Base-by-base conservation (phyloP, 2,113 vertebrate species). In the Petrocephalus zakoni region DNA sequence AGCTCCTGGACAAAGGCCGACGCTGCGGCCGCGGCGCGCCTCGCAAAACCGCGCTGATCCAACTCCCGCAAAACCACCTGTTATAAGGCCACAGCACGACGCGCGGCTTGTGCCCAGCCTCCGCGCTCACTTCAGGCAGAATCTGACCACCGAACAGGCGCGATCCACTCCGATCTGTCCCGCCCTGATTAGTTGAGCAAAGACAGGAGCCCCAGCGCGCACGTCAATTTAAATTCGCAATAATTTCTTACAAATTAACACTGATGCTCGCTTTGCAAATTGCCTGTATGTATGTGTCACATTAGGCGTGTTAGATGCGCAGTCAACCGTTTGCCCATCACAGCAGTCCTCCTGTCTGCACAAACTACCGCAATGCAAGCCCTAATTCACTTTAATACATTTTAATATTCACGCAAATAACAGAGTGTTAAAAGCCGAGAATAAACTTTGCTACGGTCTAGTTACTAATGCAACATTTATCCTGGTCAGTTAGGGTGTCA, bases 201-300 rank as follows among this genome's bases (percentile, higher is more conserved):
- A 37, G 72, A 78, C 72, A 78, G 5, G n/a, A 78, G 72, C 5
- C 72, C 72, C 72, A 78, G 72, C 72, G 72, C 72, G 72, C 17
- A 78, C 34, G 72, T 78, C 72, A 78, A 78, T 78, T 78, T 78
- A 78, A 78, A 78, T 78, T 78, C 72, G 29, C 29, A 21, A 78
- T 78, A 78, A 78, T 78, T 78, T 78, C 72, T 78, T 78, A 78
- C 72, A 78, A 78, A 78, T 78, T 42, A 78, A 78, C 72, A 42
- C 72, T 78, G 72, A 78, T 78, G 34, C n/a, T 78, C 72, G 17
- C 72, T 37, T 78, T 42, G 34, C 72, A 78, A 78, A 78, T 78
- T 42, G 72, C 72, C 72, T 42, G 72, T 78, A 78, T 42, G 72
- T 78, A 78, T 78, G 29, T 37, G 72, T 78, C 72, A 78, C 72